Evolutionary conservation across 1,140 invertebrate genomes (phyloP), one percentile per base, ranked within the genome.

Genomic region (Magallana angulata): DNA sequence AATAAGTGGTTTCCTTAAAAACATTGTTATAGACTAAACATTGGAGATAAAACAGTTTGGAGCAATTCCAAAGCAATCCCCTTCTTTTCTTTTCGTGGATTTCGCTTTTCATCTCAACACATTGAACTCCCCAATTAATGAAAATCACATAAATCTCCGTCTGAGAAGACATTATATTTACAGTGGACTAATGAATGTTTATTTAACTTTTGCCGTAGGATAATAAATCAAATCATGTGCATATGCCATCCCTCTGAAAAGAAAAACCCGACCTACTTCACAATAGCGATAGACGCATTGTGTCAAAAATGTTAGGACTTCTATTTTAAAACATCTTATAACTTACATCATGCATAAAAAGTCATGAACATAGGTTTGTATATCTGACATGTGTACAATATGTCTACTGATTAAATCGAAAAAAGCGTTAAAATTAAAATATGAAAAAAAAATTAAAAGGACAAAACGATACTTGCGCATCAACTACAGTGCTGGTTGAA

Each of bases 21-120:
- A 76, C 68, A 76, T 76, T 76, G 68, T 18, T 36, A 30, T 76
- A 76, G 68, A 76, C 68, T 76, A 76, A 76, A 76, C 68, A 76
- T 11, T 76, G 36, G 18, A 30, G 24, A 30, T 11, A 76, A 76
- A 76, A 36, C 68, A 76, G 18, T 76, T 76, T 76, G 68, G 68
- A 76, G 24, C 24, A 30, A 18, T 30, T 76, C 68, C 68, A 76
- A 76, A 30, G 24, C 68, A 76, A 12, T 76, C 68, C 68, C 8
- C 9, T 76, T 76, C 68, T 30, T 76, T 76, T 76, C 24, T 48
- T 48, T 48, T 24, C 24, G 68, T 76, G 68, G 24, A 30, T 11
- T 76, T 76, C 36, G 68, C 68, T 76, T 76, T 76, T 76, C 68
- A 76, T 76, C 68, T 76, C 68, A 76, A 30, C 68, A 30, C 68